A percentile compares a stretch with the other conserved stretches of the same genome.
These are phyloP conservation scores for Leistus spinibarbis DNA, from an alignment of 2,888 invertebrate species.

Conservation along the genomic window DNA sequence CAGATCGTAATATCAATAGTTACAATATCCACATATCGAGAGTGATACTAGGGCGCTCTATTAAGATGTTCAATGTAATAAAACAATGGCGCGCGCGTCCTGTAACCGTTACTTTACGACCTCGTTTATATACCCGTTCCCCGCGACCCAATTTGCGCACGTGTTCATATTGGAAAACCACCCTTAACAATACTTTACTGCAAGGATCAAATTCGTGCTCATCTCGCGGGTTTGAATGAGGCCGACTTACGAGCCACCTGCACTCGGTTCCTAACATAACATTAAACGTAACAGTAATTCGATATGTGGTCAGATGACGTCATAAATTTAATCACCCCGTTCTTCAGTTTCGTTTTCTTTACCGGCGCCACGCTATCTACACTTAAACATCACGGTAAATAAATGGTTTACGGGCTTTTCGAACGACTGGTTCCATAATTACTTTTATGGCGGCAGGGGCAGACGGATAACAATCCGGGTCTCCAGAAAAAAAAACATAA, in stretches of 20 bases:
- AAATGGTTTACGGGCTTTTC: neutral
- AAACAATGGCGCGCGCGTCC: neutral
- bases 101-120: slow-evolving; percentile 6
- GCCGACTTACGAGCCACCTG: slow-evolving; percentile 1
- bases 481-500: neutral
- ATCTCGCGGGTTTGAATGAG: neutral
- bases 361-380: neutral
- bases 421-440: neutral
- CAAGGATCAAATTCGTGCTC: neutral
- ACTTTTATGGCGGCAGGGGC: neutral
- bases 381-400: neutral
- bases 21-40: neutral
- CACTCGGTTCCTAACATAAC: slow-evolving; percentile 9
- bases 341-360: neutral
- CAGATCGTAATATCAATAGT: neutral
- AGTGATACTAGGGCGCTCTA: neutral
- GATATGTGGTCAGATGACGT: slow-evolving; percentile 6
- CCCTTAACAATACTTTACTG: neutral
- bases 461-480: neutral
- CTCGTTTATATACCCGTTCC: slow-evolving; percentile 1
- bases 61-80: slow-evolving; percentile 2
- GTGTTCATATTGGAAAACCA: neutral
- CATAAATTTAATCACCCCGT: slow-evolving; percentile 4
- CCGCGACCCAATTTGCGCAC: neutral
- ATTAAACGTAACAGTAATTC: slow-evolving; percentile 11